phyloP scores from a whole-genome alignment of 2,113 vertebrate species.

The Oreocharis arfaki region DNA sequence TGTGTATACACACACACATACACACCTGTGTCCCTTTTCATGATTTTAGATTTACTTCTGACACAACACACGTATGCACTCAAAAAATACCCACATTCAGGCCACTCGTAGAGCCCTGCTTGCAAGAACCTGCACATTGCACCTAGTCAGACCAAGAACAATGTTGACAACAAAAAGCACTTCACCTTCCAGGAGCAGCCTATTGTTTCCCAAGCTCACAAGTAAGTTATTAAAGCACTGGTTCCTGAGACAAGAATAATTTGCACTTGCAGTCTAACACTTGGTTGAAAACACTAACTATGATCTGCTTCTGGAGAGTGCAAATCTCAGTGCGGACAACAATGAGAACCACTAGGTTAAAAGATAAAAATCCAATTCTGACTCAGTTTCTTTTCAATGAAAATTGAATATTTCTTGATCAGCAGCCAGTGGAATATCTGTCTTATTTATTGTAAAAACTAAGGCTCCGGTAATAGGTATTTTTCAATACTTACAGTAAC shows the following conservation, averaged over 20 bases:
- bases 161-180: background rate
- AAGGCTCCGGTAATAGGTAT: background rate
- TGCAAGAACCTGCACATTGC: background rate
- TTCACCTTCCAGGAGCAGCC: background rate
- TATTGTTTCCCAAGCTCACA: background rate
- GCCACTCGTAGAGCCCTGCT: background rate
- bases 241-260: background rate
- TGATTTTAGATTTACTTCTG: background rate
- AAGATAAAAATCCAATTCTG: background rate
- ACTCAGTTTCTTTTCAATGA: background rate
- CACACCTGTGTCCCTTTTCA: background rate
- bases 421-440: background rate
- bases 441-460: background rate
- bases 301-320: background rate
- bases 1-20: accelerated
- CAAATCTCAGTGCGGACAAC: background rate
- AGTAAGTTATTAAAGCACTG: background rate
- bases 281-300: background rate
- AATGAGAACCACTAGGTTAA: background rate
- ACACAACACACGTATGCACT: background rate
- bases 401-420: background rate
- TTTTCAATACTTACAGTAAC: background rate
- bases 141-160: background rate
- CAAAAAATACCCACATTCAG: background rate
- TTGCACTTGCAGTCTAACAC: background rate